These are phyloP conservation scores for Tursiops truncatus DNA, from an alignment of 2,113 vertebrate genomes.

Conservation along the genomic window DNA sequence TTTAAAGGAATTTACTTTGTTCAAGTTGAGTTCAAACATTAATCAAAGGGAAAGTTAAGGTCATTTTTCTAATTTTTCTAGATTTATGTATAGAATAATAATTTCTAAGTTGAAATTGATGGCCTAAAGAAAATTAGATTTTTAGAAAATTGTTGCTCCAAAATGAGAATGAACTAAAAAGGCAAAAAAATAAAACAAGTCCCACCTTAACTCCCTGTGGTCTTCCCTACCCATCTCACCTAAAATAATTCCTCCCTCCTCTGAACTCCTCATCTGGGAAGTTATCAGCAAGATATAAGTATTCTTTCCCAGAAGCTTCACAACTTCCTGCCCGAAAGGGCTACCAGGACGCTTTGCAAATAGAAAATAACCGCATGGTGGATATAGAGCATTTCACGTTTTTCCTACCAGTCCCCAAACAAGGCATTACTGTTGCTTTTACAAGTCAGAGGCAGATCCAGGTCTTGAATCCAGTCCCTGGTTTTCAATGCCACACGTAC, in stretches of 20 bases:
- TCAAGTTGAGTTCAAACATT: conserved; percentile 49
- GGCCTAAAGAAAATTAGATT: background rate
- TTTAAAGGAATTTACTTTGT: conserved; percentile 51
- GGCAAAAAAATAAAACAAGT: conserved; percentile 10
- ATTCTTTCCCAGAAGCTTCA: background rate
- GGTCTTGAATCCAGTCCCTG: background rate
- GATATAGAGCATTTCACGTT: background rate
- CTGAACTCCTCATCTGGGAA: background rate
- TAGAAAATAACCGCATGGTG: background rate
- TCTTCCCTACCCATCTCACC: background rate
- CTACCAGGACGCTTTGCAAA: background rate
- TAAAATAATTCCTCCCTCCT: background rate
- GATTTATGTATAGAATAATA: conserved; percentile 30
- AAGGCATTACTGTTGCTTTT: background rate
- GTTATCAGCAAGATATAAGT: background rate
- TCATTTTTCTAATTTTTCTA: conserved; percentile 55
- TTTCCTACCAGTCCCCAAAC: background rate
- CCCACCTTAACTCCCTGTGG: background rate
- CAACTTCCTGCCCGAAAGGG: background rate
- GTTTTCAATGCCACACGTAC: background rate
- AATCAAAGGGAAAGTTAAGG: conserved; percentile 44
- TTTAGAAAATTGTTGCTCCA: conserved; percentile 21
- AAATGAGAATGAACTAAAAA: background rate
- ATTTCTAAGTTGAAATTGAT: conserved; percentile 16
- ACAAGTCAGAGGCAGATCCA: background rate